Evolutionary conservation across 2,888 invertebrate genomes (phyloP).

Genomic region (Epirrhoe tristata): DNA sequence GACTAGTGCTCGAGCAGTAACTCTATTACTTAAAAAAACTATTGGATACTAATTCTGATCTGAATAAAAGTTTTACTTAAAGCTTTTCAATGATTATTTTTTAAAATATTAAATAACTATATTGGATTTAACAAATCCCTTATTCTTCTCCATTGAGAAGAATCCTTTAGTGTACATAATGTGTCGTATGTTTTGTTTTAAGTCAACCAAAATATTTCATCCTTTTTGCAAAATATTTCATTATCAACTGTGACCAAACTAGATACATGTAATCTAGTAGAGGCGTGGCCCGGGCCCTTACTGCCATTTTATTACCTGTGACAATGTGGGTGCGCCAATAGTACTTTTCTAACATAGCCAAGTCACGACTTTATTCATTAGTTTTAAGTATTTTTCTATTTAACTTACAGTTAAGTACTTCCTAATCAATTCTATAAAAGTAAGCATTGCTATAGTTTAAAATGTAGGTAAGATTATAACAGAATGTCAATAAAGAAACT

Average conservation of each 20-base stretch:
- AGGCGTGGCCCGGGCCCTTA: slow-evolving; percentile 49
- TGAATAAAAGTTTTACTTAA: no score
- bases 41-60: neutral
- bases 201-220: no score
- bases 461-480: no score
- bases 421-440: neutral
- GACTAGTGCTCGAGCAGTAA: slow-evolving; percentile 10
- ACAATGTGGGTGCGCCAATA: slow-evolving; percentile 32
- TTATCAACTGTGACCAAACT: slow-evolving; percentile 13
- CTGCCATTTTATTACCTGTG: slow-evolving; percentile 29
- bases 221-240: no score
- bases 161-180: no score
- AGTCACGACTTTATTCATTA: slow-evolving; percentile 24
- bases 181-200: no score
- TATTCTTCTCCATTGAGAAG: no score
- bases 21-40: neutral
- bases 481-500: no score
- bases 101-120: no score
- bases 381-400: slow-evolving; percentile 29
- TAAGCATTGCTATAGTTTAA: no score
- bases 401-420: neutral
- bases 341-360: slow-evolving; percentile 21
- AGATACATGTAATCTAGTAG: slow-evolving; percentile 56
- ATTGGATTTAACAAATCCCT: no score
- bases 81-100: no score